Percentiles rank a stretch among this genome's conserved stretches.
These are phyloP conservation scores for Lophura nycthemera DNA, from an alignment of 2,113 vertebrate genomes.

Conservation along the genomic window DNA sequence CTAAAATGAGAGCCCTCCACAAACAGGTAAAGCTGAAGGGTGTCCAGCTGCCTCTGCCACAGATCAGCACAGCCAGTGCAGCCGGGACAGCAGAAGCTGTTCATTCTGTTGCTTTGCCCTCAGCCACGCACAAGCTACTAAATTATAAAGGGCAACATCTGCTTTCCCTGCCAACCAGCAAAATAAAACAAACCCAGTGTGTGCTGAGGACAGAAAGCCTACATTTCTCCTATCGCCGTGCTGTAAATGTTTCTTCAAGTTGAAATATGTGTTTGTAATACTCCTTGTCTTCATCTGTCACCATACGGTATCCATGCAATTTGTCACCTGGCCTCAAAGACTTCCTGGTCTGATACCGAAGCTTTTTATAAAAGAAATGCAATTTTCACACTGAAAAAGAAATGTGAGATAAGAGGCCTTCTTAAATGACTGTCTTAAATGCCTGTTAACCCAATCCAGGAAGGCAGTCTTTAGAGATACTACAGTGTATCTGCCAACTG, in stretches of 20 bases:
- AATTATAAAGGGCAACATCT: slow-evolving; percentile 46
- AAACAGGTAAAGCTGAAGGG: slow-evolving; percentile 37
- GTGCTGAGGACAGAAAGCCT: slow-evolving; percentile 1
- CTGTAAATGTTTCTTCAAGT: neutral
- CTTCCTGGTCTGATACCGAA: neutral
- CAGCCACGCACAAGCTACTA: neutral
- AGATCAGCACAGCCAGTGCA: neutral
- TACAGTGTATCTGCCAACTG: neutral
- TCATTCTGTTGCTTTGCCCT: neutral
- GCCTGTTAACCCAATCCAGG: neutral
- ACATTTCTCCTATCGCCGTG: neutral
- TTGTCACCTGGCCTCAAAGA: slow-evolving; percentile 6
- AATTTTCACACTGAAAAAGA: neutral
- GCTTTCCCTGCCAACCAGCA: neutral
- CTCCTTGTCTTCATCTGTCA: slow-evolving; percentile 28
- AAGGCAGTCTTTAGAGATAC: neutral
- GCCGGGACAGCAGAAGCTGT: slow-evolving; percentile 2
- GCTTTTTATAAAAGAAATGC: neutral
- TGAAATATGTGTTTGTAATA: slow-evolving; percentile 33
- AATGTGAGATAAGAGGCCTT: neutral
- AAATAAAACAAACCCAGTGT: neutral
- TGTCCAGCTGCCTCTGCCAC: slow-evolving; percentile 14
- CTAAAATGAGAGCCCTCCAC: neutral
- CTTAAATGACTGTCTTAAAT: neutral
- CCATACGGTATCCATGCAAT: neutral